Percentiles rank a stretch among this genome's conserved stretches.
Evolutionary conservation across 2,113 vertebrate species (phyloP).

Genomic region (Brachyistius frenatus): DNA sequence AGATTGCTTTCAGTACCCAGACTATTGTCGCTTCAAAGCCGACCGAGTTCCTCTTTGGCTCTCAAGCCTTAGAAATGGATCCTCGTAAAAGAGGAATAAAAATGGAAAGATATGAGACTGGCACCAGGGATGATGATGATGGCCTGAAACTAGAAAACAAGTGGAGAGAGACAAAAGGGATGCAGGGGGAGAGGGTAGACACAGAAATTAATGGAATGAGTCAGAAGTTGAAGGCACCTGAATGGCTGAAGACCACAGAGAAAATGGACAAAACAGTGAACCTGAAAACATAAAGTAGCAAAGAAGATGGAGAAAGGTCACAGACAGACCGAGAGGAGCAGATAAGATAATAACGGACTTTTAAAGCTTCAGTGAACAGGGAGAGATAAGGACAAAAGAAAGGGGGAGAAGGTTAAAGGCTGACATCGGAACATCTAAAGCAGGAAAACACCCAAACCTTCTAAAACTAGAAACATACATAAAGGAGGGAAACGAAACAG

Average conservation of each 20-base stretch:
- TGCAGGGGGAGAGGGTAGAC: background rate
- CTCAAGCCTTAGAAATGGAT: slow-evolving; percentile 55
- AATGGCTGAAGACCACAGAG: slow-evolving; percentile 22
- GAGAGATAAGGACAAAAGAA: slow-evolving; percentile 12
- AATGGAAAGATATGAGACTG: slow-evolving; percentile 52
- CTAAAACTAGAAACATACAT: background rate
- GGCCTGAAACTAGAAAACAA: slow-evolving; percentile 40
- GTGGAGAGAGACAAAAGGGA: slow-evolving; percentile 24
- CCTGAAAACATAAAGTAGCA: slow-evolving; percentile 25
- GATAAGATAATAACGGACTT: slow-evolving; percentile 32
- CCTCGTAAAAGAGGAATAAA: slow-evolving; percentile 63
- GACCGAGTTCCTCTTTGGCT: slow-evolving; percentile 44
- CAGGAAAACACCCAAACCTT: slow-evolving; percentile 9
- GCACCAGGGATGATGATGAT: slow-evolving; percentile 48
- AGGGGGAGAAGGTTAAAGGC: slow-evolving; percentile 15
- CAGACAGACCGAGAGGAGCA: slow-evolving; percentile 22
- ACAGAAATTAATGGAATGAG: slow-evolving; percentile 26
- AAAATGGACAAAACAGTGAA: slow-evolving; percentile 31
- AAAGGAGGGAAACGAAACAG: slow-evolving; percentile 1
- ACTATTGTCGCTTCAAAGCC: slow-evolving; percentile 77
- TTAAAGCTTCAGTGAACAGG: slow-evolving; percentile 44
- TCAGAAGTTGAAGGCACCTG: slow-evolving; percentile 29
- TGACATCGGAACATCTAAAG: slow-evolving; percentile 28
- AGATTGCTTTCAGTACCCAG: slow-evolving; percentile 62
- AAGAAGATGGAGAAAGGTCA: slow-evolving; percentile 33